Evolutionary conservation across 1,140 invertebrate species (phyloP), one percentile per base, ranked within the genome.

Genomic region (Aphelenchoides fujianensis): DNA sequence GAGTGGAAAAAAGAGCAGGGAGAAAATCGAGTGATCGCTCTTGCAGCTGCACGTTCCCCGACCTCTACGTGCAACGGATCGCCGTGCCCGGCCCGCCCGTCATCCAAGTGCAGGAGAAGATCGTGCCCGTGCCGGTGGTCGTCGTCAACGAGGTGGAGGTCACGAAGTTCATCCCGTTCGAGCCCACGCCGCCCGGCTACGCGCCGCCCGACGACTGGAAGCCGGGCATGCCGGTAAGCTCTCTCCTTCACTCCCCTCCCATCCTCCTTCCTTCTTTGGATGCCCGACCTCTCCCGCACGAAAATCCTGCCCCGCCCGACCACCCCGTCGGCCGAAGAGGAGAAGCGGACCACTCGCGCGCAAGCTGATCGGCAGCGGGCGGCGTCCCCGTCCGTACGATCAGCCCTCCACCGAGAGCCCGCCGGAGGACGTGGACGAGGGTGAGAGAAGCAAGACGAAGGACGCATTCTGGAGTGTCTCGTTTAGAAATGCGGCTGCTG

Each of bases 81-180:
- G 74, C 75, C 7, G 74, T 84, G 23, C 80, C 81, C 28, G 81
- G 81, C 16, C 81, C 81, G 3, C 81, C 81, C 5, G 70, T 84
- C 30, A 81, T 82, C 68, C 61, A 83, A 73, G 78, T 83, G 1
- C 61, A 79, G 62, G 83, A 84, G 64, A 83, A 82, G 32, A 70
- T 84, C 41, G 83, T 83, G 16, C 83, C 82, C 1, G 83, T 83
- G 3, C 82, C 82, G 0, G 82, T 83, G 3, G 76, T 83, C 0
- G 81, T 83, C 16, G 82, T 83, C 0, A 83, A 84, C 52, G 82
- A 83, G 48, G 76, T 83, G 0, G 82, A 83, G 63, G 83, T 83
- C 2, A 83, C 82, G 9, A 83, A 81, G 37, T 68, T 83, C 23
- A 77, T 83, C 9, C 82, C 82, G 0, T 83, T 84, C 57, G 82